These are phyloP conservation scores for Ispidina lecontei DNA, from an alignment of 2,797 vertebrate species.

Conservation along the genomic window DNA sequence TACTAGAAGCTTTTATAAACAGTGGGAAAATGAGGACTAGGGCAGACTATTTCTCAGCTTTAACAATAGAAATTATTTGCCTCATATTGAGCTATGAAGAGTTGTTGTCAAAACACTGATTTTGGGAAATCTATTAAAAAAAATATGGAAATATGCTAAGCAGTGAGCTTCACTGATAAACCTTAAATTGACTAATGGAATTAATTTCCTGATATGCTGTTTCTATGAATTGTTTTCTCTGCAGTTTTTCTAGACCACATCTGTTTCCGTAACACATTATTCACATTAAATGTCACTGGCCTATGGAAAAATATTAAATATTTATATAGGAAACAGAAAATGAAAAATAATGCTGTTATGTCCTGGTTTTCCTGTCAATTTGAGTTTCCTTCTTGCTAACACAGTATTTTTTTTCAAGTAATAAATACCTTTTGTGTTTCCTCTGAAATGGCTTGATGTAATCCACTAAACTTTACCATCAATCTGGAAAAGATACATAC, in stretches of 20 bases:
- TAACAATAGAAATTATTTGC: not conserved
- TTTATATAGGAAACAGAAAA: constrained; percentile 56
- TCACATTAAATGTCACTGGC: constrained; percentile 12
- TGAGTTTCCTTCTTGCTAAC: constrained; percentile 56
- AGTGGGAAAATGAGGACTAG: not conserved
- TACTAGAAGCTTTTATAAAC: not conserved
- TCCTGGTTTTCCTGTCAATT: constrained; percentile 40
- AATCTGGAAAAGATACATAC: not conserved
- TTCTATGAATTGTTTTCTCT: constrained; percentile 39
- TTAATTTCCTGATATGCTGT: constrained; percentile 19
- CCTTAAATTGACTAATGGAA: constrained; percentile 63
- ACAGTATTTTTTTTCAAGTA: constrained; percentile 29
- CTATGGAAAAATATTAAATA: constrained; percentile 32
- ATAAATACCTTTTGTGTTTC: constrained; percentile 31
- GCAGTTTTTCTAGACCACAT: constrained; percentile 20
- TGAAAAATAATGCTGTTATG: constrained; percentile 32
- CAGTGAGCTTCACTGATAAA: constrained; percentile 15
- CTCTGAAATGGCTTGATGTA: constrained; percentile 11
- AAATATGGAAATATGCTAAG: not conserved
- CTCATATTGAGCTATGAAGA: not conserved
- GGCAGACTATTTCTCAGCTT: not conserved
- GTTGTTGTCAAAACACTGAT: not conserved
- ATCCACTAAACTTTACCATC: not conserved
- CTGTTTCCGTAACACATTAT: constrained; percentile 48
- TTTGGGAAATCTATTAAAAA: not conserved